Evolutionary conservation across 2,113 vertebrate species (phyloP).

Genomic region (Mormoops blainvillei): DNA sequence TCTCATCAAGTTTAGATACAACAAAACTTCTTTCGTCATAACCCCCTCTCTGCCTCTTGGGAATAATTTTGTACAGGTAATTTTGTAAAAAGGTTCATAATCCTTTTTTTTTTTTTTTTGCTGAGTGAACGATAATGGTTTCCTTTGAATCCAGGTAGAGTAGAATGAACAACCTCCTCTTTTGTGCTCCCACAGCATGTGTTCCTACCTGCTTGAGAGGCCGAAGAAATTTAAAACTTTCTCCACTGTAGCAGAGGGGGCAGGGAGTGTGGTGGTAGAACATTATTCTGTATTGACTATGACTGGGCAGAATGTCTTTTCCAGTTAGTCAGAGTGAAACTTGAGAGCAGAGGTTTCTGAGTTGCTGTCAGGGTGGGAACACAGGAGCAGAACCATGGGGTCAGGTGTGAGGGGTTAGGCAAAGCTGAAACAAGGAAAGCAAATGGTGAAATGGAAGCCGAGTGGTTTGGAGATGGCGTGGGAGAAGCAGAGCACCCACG

Average conservation of each 20-base stretch:
- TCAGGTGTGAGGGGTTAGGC: background rate
- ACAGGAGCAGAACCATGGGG: rapidly evolving
- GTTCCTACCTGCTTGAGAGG: background rate
- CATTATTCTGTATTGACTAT: background rate
- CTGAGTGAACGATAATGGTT: background rate
- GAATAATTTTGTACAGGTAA: background rate
- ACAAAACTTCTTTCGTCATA: background rate
- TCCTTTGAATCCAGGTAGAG: background rate
- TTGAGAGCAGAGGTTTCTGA: background rate
- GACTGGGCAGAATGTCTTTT: background rate
- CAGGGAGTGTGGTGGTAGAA: background rate
- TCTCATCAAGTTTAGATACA: background rate
- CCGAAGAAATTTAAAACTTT: background rate
- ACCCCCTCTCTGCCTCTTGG: background rate
- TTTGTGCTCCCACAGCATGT: background rate
- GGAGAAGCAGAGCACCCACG: rapidly evolving
- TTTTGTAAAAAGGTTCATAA: too few relatives aligned
- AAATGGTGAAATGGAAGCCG: background rate
- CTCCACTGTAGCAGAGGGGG: rapidly evolving
- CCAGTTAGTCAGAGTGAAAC: background rate
- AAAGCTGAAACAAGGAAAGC: background rate
- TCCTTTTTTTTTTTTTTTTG: conserved; percentile 2
- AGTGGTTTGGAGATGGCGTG: background rate
- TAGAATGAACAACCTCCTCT: background rate
- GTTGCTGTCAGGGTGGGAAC: background rate